Evolutionary conservation across 1,140 invertebrate genomes (phyloP).

Genomic region (Pectinophora gossypiella): DNA sequence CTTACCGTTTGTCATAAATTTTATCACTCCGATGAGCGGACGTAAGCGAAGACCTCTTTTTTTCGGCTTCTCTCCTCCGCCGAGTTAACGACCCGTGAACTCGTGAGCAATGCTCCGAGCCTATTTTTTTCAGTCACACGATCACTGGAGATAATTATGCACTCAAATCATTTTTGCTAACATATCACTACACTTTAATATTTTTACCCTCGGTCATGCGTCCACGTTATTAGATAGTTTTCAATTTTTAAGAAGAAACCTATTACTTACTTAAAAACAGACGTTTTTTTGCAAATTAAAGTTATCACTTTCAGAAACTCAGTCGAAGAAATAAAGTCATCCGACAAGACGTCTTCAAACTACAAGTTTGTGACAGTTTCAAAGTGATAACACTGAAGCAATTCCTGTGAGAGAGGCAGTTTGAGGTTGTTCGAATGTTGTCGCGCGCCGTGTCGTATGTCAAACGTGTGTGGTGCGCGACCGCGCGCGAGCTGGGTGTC

Average conservation of each 20-base stretch:
- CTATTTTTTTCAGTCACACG: conserved; percentile 60
- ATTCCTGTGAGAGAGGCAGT: conserved; percentile 49
- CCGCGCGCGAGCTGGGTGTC: conserved; percentile 30
- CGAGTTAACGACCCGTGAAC: conserved; percentile 66
- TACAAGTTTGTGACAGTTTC: conserved; percentile 35
- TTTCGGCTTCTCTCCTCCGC: conserved; percentile 45
- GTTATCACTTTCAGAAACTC: conserved; percentile 12
- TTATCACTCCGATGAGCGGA: conserved; percentile 66
- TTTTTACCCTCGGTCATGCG: not conserved
- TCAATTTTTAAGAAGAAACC: not conserved
- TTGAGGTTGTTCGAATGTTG: conserved; percentile 53
- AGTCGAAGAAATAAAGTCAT: not conserved
- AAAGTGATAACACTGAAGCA: conserved; percentile 44
- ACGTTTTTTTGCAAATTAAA: conserved; percentile 11
- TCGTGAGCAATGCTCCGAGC: conserved; percentile 47
- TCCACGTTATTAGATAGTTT: not conserved
- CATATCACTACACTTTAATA: conserved; percentile 12
- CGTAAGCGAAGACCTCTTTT: conserved; percentile 50
- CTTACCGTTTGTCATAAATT: conserved; percentile 74
- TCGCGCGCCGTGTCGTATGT: conserved; percentile 49
- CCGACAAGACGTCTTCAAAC: not conserved
- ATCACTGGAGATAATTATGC: conserved; percentile 40
- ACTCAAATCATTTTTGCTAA: conserved; percentile 32
- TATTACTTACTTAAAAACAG: not conserved
- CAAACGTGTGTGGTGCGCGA: conserved; percentile 43